These are phyloP conservation scores for Thalassophryne amazonica DNA, from an alignment of 2,797 vertebrate species.

Conservation along the genomic window DNA sequence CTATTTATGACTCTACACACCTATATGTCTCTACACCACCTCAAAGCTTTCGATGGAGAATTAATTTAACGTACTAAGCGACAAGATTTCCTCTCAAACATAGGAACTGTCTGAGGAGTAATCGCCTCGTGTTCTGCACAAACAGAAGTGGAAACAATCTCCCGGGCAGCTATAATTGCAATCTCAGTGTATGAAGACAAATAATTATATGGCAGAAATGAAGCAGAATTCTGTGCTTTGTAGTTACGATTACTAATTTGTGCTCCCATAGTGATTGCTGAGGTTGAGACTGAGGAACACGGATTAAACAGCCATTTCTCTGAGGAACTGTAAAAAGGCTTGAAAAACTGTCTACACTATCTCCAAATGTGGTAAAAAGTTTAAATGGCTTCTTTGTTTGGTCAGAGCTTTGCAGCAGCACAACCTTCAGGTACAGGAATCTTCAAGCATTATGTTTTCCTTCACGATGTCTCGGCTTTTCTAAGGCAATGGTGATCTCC, in stretches of 20 bases:
- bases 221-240: constrained; percentile 46
- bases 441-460: too few relatives aligned
- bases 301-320: constrained; percentile 41
- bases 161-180: constrained; percentile 41
- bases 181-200: constrained; percentile 48
- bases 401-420: constrained; percentile 18
- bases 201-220: constrained; percentile 59
- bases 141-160: constrained; percentile 39
- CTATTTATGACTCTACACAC: constrained; percentile 19
- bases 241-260: constrained; percentile 60
- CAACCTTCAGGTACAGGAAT: constrained; percentile 27
- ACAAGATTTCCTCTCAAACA: background rate
- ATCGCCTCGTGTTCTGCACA: constrained; percentile 29
- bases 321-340: constrained; percentile 40
- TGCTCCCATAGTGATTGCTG: constrained; percentile 30
- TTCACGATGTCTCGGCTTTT: constrained; percentile 33
- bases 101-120: constrained; percentile 14
- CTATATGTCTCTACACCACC: background rate
- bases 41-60: constrained; percentile 5
- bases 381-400: constrained; percentile 21
- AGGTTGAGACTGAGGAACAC: constrained; percentile 27
- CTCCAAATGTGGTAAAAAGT: constrained; percentile 13
- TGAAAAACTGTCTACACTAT: constrained; percentile 14
- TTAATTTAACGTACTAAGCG: constrained; percentile 28
- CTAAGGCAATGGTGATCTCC: constrained; percentile 9